phyloP scores from a whole-genome alignment of 2,113 vertebrate species.

The Litocranius walleri region DNA sequence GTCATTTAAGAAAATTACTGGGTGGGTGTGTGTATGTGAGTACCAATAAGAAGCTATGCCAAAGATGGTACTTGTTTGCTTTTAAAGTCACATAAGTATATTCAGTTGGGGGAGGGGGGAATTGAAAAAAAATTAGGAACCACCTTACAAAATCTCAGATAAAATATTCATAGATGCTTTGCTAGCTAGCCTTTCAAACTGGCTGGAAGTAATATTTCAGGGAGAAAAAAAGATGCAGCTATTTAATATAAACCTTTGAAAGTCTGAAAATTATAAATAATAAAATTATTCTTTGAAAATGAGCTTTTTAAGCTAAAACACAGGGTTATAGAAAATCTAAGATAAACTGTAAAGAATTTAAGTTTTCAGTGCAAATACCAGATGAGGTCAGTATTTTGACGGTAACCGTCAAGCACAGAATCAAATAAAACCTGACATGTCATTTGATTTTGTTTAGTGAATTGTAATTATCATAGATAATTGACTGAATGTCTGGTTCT shows the following conservation, averaged over 20 bases:
- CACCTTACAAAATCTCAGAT: background rate
- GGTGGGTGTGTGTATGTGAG: fast-evolving
- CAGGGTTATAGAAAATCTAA: background rate
- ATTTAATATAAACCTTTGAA: background rate
- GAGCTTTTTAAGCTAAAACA: background rate
- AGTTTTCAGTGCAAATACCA: background rate
- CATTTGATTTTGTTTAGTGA: background rate
- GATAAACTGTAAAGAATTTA: background rate
- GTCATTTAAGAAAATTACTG: background rate
- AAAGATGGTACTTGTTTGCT: background rate
- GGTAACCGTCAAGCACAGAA: background rate
- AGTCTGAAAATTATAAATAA: background rate
- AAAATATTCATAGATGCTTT: background rate
- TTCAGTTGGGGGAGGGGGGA: background rate
- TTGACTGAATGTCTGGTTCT: background rate
- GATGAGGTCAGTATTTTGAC: background rate
- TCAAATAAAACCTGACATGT: background rate
- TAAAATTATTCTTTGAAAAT: background rate
- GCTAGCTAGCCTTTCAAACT: background rate
- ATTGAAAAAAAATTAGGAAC: background rate
- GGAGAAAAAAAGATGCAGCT: background rate
- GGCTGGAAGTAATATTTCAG: background rate
- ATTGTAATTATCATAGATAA: background rate
- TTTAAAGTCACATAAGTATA: background rate
- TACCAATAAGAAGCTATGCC: background rate